These are phyloP conservation scores for Cyprinella venusta DNA, from an alignment of 2,797 vertebrate species.

Conservation along the genomic window DNA sequence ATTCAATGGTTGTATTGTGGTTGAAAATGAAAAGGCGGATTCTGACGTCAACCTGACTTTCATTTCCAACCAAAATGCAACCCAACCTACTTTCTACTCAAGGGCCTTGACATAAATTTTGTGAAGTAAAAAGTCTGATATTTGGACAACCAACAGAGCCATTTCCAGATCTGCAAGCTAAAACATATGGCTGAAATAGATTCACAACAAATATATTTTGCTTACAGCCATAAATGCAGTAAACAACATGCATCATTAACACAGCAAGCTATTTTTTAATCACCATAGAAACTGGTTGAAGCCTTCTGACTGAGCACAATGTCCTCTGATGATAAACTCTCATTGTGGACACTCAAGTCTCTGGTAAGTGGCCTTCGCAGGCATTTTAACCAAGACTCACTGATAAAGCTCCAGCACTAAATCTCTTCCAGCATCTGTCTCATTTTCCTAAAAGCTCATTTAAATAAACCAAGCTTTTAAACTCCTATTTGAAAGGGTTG, in stretches of 20 bases:
- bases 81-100: too few relatives aligned
- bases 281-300: slow-evolving; percentile 32
- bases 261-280: slow-evolving; percentile 15
- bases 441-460: slow-evolving; percentile 2
- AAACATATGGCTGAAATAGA: not conserved
- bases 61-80: too few relatives aligned
- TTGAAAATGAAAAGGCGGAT: too few relatives aligned
- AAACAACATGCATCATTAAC: not conserved
- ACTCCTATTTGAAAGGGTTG: not conserved
- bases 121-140: too few relatives aligned
- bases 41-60: too few relatives aligned
- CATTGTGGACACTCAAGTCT: slow-evolving; percentile 14
- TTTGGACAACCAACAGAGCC: not conserved
- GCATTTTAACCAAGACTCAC: not conserved
- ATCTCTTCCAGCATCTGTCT: not conserved
- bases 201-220: not conserved
- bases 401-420: slow-evolving; percentile 2
- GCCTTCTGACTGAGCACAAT: slow-evolving; percentile 27
- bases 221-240: not conserved
- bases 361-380: not conserved
- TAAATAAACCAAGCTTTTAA: not conserved
- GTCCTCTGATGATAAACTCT: slow-evolving; percentile 23
- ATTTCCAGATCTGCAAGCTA: not conserved
- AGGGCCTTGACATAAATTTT: too few relatives aligned
- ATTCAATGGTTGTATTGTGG: too few relatives aligned